phyloP scores from a whole-genome alignment of 2,797 vertebrate species.

The Sebastes jordani region DNA sequence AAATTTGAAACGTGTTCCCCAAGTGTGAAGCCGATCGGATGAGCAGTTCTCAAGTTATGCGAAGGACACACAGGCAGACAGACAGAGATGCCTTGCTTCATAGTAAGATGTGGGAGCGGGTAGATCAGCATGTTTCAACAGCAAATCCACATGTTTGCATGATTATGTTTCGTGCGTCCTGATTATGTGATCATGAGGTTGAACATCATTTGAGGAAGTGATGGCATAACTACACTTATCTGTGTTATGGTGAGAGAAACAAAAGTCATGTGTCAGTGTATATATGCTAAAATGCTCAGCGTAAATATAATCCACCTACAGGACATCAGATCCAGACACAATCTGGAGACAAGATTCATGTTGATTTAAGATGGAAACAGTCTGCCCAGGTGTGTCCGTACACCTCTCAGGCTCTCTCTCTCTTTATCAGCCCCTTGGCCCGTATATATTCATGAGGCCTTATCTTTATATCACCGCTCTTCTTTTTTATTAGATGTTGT shows the following conservation, averaged over 20 bases:
- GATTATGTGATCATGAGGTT: background rate
- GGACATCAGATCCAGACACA: conserved; percentile 41
- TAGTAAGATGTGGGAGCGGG: no score
- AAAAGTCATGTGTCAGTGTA: conserved; percentile 38
- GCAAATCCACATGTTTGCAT: background rate
- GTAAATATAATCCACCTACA: conserved; percentile 16
- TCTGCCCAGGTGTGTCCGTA: background rate
- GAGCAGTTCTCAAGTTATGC: no score
- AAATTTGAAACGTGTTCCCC: no score
- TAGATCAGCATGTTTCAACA: background rate
- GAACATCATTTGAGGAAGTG: conserved; percentile 32
- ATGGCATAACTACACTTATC: conserved; percentile 13
- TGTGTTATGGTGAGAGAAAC: conserved; percentile 34
- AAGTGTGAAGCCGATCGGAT: no score
- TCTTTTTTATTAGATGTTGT: conserved; percentile 79
- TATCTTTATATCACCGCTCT: conserved; percentile 82
- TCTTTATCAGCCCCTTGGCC: conserved; percentile 28
- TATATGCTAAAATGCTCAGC: conserved; percentile 9
- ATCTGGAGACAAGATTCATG: conserved; percentile 5
- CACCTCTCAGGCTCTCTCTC: background rate
- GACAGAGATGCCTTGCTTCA: accelerated
- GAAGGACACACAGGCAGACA: no score
- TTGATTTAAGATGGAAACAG: background rate
- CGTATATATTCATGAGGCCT: conserved; percentile 78
- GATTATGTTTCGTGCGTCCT: background rate